A percentile compares a stretch with the other conserved stretches of the same genome.
These are phyloP conservation scores for Barypeithes pellucidus DNA, from an alignment of 2,888 invertebrate genomes.

Conservation along the genomic window DNA sequence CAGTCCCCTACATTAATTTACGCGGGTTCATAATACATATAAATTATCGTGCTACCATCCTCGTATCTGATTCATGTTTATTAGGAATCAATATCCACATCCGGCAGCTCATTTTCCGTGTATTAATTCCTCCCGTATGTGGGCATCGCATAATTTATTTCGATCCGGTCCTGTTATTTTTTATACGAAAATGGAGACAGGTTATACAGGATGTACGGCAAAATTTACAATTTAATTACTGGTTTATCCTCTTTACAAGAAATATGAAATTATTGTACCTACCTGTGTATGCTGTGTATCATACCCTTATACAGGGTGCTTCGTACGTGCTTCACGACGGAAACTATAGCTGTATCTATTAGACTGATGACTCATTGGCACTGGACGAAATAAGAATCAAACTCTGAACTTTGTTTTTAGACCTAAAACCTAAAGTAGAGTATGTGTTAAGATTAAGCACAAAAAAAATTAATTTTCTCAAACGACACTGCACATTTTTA, in stretches of 20 bases:
- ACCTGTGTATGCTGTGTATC: conserved; percentile 9
- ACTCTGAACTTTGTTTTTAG: too few species aligned
- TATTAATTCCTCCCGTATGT: conserved; percentile 17
- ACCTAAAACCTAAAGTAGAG: too few species aligned
- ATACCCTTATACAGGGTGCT: neutral
- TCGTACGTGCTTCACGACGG: too few species aligned
- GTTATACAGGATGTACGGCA: conserved; percentile 55
- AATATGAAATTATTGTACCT: conserved; percentile 30
- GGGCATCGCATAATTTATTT: conserved; percentile 26
- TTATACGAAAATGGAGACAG: conserved; percentile 49
- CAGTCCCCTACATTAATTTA: too few species aligned
- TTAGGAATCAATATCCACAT: conserved; percentile 31
- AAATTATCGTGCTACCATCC: neutral
- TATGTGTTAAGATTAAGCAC: too few species aligned
- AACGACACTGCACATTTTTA: too few species aligned
- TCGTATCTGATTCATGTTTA: conserved; percentile 11
- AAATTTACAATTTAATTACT: conserved; percentile 55
- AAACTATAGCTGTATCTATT: too few species aligned
- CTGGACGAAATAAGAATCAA: too few species aligned
- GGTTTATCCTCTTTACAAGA: conserved; percentile 29
- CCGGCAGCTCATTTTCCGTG: conserved; percentile 29
- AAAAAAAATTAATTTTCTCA: too few species aligned
- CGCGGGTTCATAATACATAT: neutral
- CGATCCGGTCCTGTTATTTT: conserved; percentile 41
- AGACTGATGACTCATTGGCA: too few species aligned